Evolutionary conservation across 2,888 invertebrate genomes (phyloP).

Genomic region (Hydropsyche betteni): DNA sequence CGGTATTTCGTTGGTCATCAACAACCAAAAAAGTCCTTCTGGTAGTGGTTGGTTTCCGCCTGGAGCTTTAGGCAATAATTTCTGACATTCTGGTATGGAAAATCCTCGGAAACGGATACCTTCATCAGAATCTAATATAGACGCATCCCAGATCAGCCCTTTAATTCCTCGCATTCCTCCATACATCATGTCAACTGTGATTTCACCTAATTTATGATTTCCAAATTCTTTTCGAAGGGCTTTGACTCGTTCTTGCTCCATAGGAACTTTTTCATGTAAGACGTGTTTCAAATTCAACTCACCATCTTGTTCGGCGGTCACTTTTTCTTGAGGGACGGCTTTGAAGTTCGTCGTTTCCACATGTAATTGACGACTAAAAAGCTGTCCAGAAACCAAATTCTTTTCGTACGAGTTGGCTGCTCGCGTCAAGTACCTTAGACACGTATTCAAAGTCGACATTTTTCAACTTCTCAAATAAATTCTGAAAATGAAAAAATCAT

Average conservation of each 20-base stretch:
- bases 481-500: neutral
- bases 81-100: constrained; percentile 92
- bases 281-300: constrained; percentile 78
- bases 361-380: constrained; percentile 7
- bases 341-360: constrained; percentile 9
- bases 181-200: constrained; percentile 91
- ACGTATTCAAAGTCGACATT: neutral
- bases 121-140: constrained; percentile 91
- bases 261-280: constrained; percentile 79
- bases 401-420: neutral
- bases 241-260: constrained; percentile 85
- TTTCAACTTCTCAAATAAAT: neutral
- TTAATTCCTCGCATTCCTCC: constrained; percentile 96
- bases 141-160: constrained; percentile 91
- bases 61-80: constrained; percentile 82
- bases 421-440: neutral
- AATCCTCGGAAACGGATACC: constrained; percentile 93
- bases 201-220: constrained; percentile 84
- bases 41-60: constrained; percentile 88
- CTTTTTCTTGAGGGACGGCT: constrained; percentile 18
- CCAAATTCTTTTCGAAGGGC: constrained; percentile 85
- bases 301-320: constrained; percentile 5
- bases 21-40: constrained; percentile 94
- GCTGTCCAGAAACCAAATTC: neutral
- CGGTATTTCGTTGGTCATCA: constrained; percentile 89